Evolutionary conservation across 2,888 invertebrate genomes (phyloP).

Genomic region (Epirrhoe alternata): DNA sequence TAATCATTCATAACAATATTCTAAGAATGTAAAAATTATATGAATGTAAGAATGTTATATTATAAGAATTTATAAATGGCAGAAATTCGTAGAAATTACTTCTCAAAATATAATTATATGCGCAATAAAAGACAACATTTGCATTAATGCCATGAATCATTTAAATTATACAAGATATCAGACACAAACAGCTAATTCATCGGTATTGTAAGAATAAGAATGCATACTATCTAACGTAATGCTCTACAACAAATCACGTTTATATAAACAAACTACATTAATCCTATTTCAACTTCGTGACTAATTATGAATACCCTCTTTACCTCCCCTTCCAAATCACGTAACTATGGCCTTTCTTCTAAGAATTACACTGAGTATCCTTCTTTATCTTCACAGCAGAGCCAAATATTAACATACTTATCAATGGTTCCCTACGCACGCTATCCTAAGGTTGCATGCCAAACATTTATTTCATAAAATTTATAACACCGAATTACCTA

Average conservation of each 20-base stretch:
- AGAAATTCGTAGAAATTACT: conserved; percentile 12
- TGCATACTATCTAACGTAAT: not conserved
- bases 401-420: conserved; percentile 16
- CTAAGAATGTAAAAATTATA: too few relatives aligned
- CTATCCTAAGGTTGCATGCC: not conserved
- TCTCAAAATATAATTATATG: not conserved
- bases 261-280: conserved; percentile 4
- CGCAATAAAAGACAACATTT: not conserved
- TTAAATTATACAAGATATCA: not conserved
- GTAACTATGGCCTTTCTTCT: conserved; percentile 10
- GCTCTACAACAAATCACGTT: conserved; percentile 8
- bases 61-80: too few relatives aligned
- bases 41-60: too few relatives aligned
- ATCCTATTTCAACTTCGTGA: conserved; percentile 13
- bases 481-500: not conserved
- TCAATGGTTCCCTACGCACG: not conserved
- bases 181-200: not conserved
- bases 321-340: conserved; percentile 4
- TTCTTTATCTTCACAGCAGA: conserved; percentile 9
- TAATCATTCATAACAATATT: conserved; percentile 5
- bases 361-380: conserved; percentile 2
- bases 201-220: not conserved
- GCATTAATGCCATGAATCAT: not conserved
- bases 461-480: conserved; percentile 2
- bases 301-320: conserved; percentile 1